phyloP scores from a whole-genome alignment of 2,888 invertebrate genomes.

The Phanerotoma sp. region DNA sequence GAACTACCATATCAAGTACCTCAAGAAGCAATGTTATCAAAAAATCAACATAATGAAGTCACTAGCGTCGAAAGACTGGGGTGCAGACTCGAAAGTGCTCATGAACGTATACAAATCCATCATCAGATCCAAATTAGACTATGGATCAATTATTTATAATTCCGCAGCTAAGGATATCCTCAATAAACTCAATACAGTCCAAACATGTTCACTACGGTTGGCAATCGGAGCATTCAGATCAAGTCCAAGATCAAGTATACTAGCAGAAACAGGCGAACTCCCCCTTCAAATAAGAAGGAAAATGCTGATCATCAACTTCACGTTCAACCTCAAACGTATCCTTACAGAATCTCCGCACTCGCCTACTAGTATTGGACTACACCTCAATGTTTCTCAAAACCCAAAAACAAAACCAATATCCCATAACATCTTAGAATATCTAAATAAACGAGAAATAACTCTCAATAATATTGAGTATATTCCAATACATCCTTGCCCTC shows the following conservation, averaged over 20 bases:
- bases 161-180: slow-evolving; percentile 14
- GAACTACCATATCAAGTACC: slow-evolving; percentile 11
- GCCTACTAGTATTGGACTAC: background rate
- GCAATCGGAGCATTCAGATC: slow-evolving; percentile 25
- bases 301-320: slow-evolving; percentile 38
- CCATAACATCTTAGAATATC: background rate
- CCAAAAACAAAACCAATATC: background rate
- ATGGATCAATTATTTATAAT: slow-evolving; percentile 20
- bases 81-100: slow-evolving; percentile 15
- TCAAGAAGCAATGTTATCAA: slow-evolving; percentile 18
- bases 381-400: too few species aligned
- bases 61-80: slow-evolving; percentile 26
- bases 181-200: slow-evolving; percentile 12
- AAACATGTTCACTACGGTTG: slow-evolving; percentile 15
- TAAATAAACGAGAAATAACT: background rate
- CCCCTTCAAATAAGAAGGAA: slow-evolving; percentile 10
- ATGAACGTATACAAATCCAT: slow-evolving; percentile 26
- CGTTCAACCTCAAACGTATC: too few species aligned
- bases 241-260: slow-evolving; percentile 18
- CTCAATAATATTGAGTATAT: background rate
- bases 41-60: slow-evolving; percentile 28
- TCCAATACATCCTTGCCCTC: background rate
- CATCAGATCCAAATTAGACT: slow-evolving; percentile 28
- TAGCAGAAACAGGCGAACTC: slow-evolving; percentile 4
- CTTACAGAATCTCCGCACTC: too few species aligned